These are phyloP conservation scores for Macaria notata DNA, from an alignment of 2,888 invertebrate genomes.

Conservation along the genomic window DNA sequence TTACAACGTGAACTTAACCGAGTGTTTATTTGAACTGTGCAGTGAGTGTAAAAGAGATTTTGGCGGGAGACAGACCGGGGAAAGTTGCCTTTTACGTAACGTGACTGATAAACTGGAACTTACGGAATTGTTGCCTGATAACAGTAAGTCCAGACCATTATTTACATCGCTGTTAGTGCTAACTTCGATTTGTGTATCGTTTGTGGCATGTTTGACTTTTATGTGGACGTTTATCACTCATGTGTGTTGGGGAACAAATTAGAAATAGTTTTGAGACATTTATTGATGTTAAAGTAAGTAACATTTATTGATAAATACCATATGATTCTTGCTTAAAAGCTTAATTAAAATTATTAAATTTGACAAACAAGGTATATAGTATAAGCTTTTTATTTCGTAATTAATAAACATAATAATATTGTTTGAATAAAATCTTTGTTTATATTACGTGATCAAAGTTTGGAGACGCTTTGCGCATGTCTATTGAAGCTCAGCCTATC, in stretches of 20 bases:
- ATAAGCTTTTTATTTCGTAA: too few relatives aligned
- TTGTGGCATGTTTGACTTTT: constrained; percentile 8
- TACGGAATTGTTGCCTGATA: constrained; percentile 74
- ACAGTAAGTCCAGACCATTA: constrained; percentile 62
- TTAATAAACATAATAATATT: background rate
- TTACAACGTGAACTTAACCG: constrained; percentile 36
- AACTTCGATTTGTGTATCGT: constrained; percentile 18
- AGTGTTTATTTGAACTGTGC: constrained; percentile 52
- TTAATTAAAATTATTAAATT: too few relatives aligned
- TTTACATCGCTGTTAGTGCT: constrained; percentile 22
- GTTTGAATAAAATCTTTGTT: constrained; percentile 28
- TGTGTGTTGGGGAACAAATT: too few relatives aligned
- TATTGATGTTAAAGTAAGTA: too few relatives aligned
- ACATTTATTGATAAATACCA: too few relatives aligned
- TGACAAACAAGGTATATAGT: too few relatives aligned
- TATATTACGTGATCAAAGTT: constrained; percentile 27
- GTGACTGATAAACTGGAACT: constrained; percentile 65
- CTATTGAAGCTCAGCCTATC: constrained; percentile 13
- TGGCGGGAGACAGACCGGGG: constrained; percentile 58
- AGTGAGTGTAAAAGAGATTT: constrained; percentile 42
- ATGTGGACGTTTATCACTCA: background rate
- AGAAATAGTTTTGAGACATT: too few relatives aligned
- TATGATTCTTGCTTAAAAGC: too few relatives aligned
- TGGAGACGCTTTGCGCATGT: constrained; percentile 32
- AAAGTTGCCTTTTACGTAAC: constrained; percentile 65